Conservation (phyloP, 92 coral and sea anemone species). For the Metridium senile region DNA sequence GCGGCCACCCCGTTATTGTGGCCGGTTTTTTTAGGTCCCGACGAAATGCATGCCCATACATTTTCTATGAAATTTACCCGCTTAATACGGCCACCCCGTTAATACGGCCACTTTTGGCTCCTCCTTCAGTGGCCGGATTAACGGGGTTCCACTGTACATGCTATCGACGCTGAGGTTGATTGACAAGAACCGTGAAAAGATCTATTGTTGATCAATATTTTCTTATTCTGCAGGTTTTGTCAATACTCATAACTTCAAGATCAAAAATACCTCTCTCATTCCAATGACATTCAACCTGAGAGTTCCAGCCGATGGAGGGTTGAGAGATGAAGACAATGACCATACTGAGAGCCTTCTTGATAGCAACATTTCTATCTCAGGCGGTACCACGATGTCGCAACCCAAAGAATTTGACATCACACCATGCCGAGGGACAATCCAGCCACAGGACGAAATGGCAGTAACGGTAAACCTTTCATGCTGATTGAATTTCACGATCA, state of each 20-base stretch:
- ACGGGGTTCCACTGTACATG: too few relatives aligned
- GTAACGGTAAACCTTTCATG: slow-evolving; percentile 81
- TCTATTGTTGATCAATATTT: background rate
- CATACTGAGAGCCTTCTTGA: slow-evolving; percentile 66
- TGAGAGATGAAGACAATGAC: slow-evolving; percentile 48
- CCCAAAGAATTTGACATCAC: slow-evolving; percentile 87
- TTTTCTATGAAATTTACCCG: too few relatives aligned
- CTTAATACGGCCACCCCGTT: too few relatives aligned
- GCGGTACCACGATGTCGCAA: slow-evolving; percentile 52
- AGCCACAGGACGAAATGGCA: slow-evolving; percentile 82
- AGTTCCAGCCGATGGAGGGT: slow-evolving; percentile 89
- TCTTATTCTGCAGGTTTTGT: slow-evolving; percentile 74
- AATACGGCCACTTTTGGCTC: too few relatives aligned
- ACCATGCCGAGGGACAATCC: slow-evolving; percentile 76
- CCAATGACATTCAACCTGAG: slow-evolving; percentile 92
- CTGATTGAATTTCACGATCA: too few relatives aligned
- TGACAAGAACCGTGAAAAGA: too few relatives aligned
- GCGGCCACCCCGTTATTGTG: too few relatives aligned
- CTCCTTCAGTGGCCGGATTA: too few relatives aligned
- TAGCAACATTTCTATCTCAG: slow-evolving; percentile 74
- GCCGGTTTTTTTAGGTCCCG: too few relatives aligned
- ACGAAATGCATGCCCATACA: too few relatives aligned
- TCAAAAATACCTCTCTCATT: slow-evolving; percentile 93
- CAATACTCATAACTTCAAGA: slow-evolving; percentile 75
- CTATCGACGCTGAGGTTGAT: too few relatives aligned